A percentile compares a stretch with the other conserved stretches of the same genome.
Conservation (phyloP, 2,113 vertebrate genomes). For the Colistium nudipinnis region DNA sequence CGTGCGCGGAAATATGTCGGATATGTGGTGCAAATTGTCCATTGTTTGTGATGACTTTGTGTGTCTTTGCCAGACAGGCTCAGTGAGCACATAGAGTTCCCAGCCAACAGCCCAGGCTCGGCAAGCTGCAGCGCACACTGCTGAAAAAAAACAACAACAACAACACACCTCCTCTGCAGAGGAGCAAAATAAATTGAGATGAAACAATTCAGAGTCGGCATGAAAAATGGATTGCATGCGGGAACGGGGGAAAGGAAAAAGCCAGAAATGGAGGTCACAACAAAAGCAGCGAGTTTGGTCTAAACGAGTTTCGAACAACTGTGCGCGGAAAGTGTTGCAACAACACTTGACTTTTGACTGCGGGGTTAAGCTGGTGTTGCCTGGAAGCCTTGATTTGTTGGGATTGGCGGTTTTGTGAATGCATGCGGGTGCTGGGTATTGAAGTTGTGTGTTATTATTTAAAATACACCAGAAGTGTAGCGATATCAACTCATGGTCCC, state of each 20-base stretch:
- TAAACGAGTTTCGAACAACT: constrained; percentile 20
- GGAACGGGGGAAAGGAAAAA: constrained; percentile 21
- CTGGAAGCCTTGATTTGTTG: constrained; percentile 31
- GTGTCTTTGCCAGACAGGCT: constrained; percentile 53
- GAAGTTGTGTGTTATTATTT: too few species aligned
- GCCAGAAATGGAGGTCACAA: constrained; percentile 44
- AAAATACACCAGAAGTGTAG: too few species aligned
- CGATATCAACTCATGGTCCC: too few species aligned
- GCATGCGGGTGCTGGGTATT: too few species aligned
- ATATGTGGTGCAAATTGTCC: constrained; percentile 31
- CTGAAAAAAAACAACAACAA: constrained; percentile 27
- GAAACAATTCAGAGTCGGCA: constrained; percentile 47
- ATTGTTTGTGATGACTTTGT: constrained; percentile 25
- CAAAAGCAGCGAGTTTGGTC: constrained; percentile 20
- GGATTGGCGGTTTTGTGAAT: constrained; percentile 22
- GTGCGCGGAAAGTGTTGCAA: constrained; percentile 13
- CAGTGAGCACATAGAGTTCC: constrained; percentile 55
- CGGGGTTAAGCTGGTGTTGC: constrained; percentile 28
- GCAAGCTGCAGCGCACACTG: constrained; percentile 46
- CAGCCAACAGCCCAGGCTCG: constrained; percentile 57
- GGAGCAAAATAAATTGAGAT: constrained; percentile 46
- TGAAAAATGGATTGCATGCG: constrained; percentile 53
- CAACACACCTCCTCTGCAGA: constrained; percentile 38
- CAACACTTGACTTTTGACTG: constrained; percentile 10
- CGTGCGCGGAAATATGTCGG: not conserved